phyloP scores from a whole-genome alignment of 2,888 invertebrate genomes.

The Saturnia pavonia region DNA sequence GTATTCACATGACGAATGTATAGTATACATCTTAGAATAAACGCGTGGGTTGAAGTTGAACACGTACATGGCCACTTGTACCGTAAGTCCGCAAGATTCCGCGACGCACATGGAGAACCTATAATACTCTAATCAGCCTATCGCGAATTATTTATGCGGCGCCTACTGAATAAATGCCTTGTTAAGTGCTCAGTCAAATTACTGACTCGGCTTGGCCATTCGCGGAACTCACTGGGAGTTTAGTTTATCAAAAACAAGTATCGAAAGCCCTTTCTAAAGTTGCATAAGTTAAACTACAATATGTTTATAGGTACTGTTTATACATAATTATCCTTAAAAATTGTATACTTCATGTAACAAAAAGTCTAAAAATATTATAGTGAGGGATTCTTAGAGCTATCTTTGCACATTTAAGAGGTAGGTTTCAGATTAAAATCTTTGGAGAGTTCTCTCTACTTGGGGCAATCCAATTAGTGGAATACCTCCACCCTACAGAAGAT shows the following conservation, averaged over 20 bases:
- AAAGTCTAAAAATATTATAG: neutral
- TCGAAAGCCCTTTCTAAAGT: conserved; percentile 43
- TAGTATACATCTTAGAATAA: conserved; percentile 40
- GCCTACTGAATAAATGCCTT: conserved; percentile 51
- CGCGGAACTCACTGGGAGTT: conserved; percentile 36
- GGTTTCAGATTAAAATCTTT: no score
- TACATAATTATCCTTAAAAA: no score
- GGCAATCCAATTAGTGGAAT: no score
- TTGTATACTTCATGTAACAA: neutral
- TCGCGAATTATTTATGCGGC: conserved; percentile 63
- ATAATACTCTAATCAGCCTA: conserved; percentile 41
- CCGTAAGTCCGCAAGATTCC: conserved; percentile 61
- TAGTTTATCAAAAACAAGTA: conserved; percentile 27
- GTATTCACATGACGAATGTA: neutral
- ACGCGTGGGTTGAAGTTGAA: conserved; percentile 58
- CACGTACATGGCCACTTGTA: conserved; percentile 43
- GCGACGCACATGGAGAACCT: conserved; percentile 43
- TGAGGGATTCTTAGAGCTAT: neutral
- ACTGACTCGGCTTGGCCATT: conserved; percentile 42
- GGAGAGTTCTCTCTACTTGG: no score
- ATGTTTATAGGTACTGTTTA: no score
- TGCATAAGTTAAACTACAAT: neutral
- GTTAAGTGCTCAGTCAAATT: conserved; percentile 46
- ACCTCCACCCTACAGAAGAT: no score
- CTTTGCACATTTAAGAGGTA: conserved; percentile 23